These are phyloP conservation scores for Xanthorhoe spadicearia DNA, from an alignment of 2,888 invertebrate species.

Conservation along the genomic window DNA sequence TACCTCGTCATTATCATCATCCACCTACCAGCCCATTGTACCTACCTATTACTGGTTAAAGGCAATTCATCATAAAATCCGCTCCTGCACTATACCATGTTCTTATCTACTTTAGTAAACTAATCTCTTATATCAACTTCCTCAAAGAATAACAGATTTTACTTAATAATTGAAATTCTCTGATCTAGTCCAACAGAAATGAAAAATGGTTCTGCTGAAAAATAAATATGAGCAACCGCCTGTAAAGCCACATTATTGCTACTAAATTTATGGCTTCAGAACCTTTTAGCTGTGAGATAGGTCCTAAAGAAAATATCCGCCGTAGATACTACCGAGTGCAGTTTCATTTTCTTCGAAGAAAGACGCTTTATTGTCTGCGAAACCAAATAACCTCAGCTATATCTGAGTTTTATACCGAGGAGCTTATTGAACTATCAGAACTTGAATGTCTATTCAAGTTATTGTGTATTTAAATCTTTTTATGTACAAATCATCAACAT, in stretches of 20 bases:
- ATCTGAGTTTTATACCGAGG: conserved; percentile 72
- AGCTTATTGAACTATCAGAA: conserved; percentile 60
- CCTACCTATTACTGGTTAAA: no score
- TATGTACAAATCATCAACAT: neutral
- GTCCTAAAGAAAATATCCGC: conserved; percentile 33
- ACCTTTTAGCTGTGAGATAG: conserved; percentile 29
- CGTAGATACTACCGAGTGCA: conserved; percentile 58
- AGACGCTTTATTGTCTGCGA: conserved; percentile 75
- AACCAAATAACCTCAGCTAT: conserved; percentile 79
- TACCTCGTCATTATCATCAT: no score
- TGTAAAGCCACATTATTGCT: conserved; percentile 48
- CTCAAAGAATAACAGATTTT: neutral
- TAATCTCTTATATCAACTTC: neutral
- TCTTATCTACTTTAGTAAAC: neutral
- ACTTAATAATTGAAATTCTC: neutral
- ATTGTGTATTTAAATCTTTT: neutral
- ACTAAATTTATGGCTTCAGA: conserved; percentile 35
- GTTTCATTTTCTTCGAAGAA: conserved; percentile 75
- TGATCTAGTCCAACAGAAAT: neutral
- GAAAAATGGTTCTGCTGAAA: conserved; percentile 7
- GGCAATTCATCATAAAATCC: no score
- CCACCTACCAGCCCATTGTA: no score
- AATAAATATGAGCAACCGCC: conserved; percentile 45
- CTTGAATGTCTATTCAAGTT: conserved; percentile 47
- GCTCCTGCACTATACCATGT: no score